Evolutionary conservation across 2,888 invertebrate species (phyloP).

Genomic region (Drosophila fungiperda): DNA sequence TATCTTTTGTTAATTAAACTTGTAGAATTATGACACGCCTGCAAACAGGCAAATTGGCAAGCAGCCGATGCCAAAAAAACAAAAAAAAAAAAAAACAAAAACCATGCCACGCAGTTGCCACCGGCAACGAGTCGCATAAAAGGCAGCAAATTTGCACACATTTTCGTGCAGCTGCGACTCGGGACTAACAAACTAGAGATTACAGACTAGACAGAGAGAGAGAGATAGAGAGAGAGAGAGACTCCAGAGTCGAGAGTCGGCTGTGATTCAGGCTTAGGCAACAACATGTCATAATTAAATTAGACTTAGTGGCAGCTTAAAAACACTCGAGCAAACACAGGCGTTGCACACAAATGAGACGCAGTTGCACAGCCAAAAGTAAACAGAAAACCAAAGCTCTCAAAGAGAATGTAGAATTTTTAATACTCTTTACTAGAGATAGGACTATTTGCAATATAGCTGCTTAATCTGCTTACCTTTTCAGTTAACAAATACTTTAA

Average conservation of each 20-base stretch:
- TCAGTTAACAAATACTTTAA: background rate
- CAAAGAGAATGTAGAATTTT: background rate
- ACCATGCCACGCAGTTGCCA: conserved; percentile 60
- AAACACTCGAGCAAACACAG: conserved; percentile 71
- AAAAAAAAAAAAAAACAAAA: conserved; percentile 15
- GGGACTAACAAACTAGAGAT: conserved; percentile 6
- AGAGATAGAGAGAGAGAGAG: background rate
- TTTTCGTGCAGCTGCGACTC: conserved; percentile 28
- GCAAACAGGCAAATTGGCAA: conserved; percentile 57
- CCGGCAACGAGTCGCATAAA: conserved; percentile 53
- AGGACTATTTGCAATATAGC: background rate
- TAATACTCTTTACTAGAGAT: conserved; percentile 11
- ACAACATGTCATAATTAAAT: conserved; percentile 80
- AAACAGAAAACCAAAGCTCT: conserved; percentile 5
- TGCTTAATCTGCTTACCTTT: background rate
- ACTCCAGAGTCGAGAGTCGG: conserved; percentile 1
- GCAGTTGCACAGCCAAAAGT: conserved; percentile 13
- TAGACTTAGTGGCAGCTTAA: conserved; percentile 77
- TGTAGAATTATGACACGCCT: conserved; percentile 78
- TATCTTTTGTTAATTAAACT: conserved; percentile 81
- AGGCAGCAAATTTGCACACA: conserved; percentile 46
- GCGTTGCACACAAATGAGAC: conserved; percentile 20
- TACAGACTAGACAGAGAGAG: background rate
- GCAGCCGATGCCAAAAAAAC: conserved; percentile 28
- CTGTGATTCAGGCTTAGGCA: conserved; percentile 46